phyloP scores from a whole-genome alignment of 2,797 vertebrate genomes.

The Acrocephalus scirpaceus region DNA sequence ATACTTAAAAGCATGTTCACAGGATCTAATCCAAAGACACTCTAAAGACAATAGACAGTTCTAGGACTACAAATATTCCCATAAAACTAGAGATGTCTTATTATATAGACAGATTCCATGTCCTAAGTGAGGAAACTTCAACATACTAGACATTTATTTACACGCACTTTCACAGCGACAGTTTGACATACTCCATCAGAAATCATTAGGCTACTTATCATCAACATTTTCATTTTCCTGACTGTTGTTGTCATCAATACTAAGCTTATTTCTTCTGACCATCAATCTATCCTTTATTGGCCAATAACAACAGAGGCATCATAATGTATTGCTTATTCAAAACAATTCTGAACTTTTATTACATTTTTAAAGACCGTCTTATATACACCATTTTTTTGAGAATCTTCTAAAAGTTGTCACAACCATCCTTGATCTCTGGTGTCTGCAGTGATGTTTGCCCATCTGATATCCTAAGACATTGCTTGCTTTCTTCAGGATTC shows the following conservation, averaged over 20 bases:
- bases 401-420: background rate
- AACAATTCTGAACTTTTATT: background rate
- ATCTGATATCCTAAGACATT: background rate
- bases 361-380: background rate
- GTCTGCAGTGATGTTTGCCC: background rate
- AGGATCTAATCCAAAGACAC: background rate
- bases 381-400: background rate
- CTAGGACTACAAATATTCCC: background rate
- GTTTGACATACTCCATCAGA: background rate
- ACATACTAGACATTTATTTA: background rate
- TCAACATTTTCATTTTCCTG: background rate
- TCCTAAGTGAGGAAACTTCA: background rate
- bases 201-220: background rate
- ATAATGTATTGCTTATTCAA: background rate
- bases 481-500: background rate
- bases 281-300: background rate
- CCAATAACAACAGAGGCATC: background rate
- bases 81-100: background rate
- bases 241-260: background rate
- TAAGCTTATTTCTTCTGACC: background rate
- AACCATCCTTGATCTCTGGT: background rate
- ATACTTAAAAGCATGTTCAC: background rate
- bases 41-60: background rate
- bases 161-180: fast-evolving
- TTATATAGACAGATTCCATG: background rate